Base-by-base conservation (phyloP, 2,797 vertebrate species). In the Phylloscopus collybita region DNA sequence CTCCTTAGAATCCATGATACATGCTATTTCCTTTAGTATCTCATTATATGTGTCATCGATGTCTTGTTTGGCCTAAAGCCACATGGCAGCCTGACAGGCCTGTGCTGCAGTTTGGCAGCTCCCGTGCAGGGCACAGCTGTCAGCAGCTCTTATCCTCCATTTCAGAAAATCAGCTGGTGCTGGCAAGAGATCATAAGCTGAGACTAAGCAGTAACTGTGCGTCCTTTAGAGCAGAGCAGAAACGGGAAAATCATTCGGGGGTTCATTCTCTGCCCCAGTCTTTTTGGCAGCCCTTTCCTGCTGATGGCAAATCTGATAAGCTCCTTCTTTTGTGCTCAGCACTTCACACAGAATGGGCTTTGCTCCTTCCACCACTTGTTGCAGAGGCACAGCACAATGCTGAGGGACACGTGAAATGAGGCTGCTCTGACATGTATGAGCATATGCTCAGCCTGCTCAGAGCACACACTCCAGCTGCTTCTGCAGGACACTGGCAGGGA, bases 121-220 rank as follows among this genome's bases (percentile, higher is more conserved):
- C 95, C 95, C 27, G 79, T 92, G 93, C 97, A 97, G 97, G 97
- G 91, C 97, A 97, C 98, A 98, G 97, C 97, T 98, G 97, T 97
- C 96, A 97, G 97, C 93, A 95, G 96, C 97, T 98, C 97, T 97
- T 97, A 97, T 94, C 95, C 95, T 98, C 96, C 96, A 80, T 97
- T 96, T 97, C 97, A 96, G 94, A 96, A 95, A 96, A 95, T 97
- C 96, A 95, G 96, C 96, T 97, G 97, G 86, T 96, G 84, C 94
- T 98, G 98, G 98, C 97, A 97, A 94, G 81, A 96, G 93, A 97
- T 98, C 97, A 97, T 89, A 98, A 96, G 89, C 93, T 92, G 89
- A 92, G 93, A 65, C 94, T 94, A 97, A 97, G 95, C 95, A 95
- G 79, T 94, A 96, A 96, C 92, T 93, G 93, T 95, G 90, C 87